Evolutionary conservation across 2,113 vertebrate species (phyloP), one percentile per base, ranked within the genome.

Genomic region (mouse (Mus musculus)): DNA sequence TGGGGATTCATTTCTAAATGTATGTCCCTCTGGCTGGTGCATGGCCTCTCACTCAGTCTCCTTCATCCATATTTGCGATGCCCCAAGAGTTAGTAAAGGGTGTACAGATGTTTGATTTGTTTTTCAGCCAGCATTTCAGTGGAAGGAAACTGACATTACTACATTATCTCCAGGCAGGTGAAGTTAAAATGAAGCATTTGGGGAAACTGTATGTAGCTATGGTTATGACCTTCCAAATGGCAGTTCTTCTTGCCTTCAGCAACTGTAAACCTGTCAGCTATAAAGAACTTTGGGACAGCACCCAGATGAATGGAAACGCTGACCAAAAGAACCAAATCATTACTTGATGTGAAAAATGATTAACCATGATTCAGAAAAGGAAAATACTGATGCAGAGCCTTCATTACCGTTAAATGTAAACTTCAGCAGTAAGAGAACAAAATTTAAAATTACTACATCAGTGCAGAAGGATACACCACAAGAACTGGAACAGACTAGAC

Each of bases 41-140:
- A 1, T 99, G 99, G 99, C 99, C 99, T 86, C 99, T 99, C 96
- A 99, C 99, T 97, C 99, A 99, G 95, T 99, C 99, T 98, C 99
- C 99, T 97, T 99, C 99, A 54, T 99, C 99, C 91, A 99, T 99
- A 0, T 99, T 99, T 97, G 99, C 99, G 93, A 99, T 99, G 98
- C 99, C 99, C 97, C 99, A 99, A 98, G 99, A 99, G 97, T 98
- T 99, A 98, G 99, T 99, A 98, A 99, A 99, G 98, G 99, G 99
- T 96, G 99, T 99, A 98, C 99, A 99, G 98, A 99, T 99, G 99
- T 99, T 99, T 98, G 99, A 99, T 98, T 99, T 99, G 98, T 99
- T 99, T 99, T 99, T 99, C 99, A 99, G 99, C 98, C 99, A 99
- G 95, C 99, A 99, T 99, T 99, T 99, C 99, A 99, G 99, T 97